Base-by-base conservation (phyloP, 2,113 vertebrate genomes). In the Acrocephalus kingi region DNA sequence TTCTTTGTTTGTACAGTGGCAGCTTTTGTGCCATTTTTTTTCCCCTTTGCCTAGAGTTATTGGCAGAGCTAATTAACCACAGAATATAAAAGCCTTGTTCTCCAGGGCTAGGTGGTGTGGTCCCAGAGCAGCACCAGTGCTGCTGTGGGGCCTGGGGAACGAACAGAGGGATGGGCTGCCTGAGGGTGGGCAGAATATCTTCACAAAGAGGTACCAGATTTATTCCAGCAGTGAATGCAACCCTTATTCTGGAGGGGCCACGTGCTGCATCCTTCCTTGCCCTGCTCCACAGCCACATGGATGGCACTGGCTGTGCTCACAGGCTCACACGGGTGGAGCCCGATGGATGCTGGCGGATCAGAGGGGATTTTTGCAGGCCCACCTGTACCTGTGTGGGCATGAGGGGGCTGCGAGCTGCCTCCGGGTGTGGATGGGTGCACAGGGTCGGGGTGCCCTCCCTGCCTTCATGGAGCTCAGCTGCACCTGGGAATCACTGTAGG, bases 31-130 rank as follows among this genome's bases (percentile, higher is more conserved):
- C 73, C 85, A 61, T 56, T 84, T 69, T 68, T 79, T 80, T 73
- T 31, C 21, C 6, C 45, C 56, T 93, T 93, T 87, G 87, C 90
- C 85, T 61, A 84, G 58, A 93, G 93, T 94, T 97, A 92, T 84
- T 96, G 94, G 94, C 92, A 93, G 90, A 91, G 85, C 87, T 95
- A 93, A 95, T 94, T 91, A 95, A 72, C 68, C 79, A 95, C 76
- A 68, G 66, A 84, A n/a, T 64, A 93, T 59, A 96, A 90, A 84
- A 93, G 90, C 69, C 61, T 86, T 72, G 68, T 46, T 94, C 93
- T 93, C 75, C 2, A 7, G 71, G 76, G 68, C 64, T 1, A 3
- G 37, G 43, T 6, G 31, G 45, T 48, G 61, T 4, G 43, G 86
- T 78, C 61, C 23, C 74, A 41, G 88, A 94, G 83, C 85, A 81